These are phyloP conservation scores for Mola mola DNA, from an alignment of 2,113 vertebrate genomes.

Conservation along the genomic window DNA sequence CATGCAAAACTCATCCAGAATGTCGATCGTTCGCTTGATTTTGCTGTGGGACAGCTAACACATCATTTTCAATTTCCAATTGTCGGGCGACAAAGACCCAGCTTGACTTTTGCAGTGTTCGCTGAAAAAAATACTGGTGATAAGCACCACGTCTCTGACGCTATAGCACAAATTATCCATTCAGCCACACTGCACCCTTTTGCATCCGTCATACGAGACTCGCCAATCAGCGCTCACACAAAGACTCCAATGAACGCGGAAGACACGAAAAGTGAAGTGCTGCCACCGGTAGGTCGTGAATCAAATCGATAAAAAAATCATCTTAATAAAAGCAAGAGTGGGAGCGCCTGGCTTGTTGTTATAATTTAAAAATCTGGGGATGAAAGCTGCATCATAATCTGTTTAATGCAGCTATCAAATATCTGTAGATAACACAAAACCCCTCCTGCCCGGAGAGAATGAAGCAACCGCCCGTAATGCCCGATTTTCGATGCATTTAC, in stretches of 20 bases:
- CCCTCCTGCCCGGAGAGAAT: conserved; percentile 3
- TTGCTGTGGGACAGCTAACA: conserved; percentile 39
- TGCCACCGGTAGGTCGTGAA: conserved; percentile 33
- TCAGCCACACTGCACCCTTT: conserved; percentile 67
- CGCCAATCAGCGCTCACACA: conserved; percentile 37
- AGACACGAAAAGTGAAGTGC: conserved; percentile 22
- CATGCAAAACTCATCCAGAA: conserved; percentile 56
- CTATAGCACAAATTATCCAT: conserved; percentile 47
- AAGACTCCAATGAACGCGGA: conserved; percentile 16
- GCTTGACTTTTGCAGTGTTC: conserved; percentile 61
- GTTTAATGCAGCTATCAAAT: conserved; percentile 29
- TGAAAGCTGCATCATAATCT: conserved; percentile 16
- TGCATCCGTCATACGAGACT: conserved; percentile 45
- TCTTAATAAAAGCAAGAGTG: conserved; percentile 46
- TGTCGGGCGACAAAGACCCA: conserved; percentile 24
- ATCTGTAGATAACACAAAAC: neutral
- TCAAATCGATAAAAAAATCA: conserved; percentile 50
- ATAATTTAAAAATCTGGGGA: conserved; percentile 25
- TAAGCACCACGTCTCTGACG: conserved; percentile 63
- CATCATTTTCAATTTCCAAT: conserved; percentile 79
- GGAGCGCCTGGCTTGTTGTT: conserved; percentile 27
- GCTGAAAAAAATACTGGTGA: conserved; percentile 41
- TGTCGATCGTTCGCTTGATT: conserved; percentile 47
- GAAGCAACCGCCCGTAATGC: conserved; percentile 47
- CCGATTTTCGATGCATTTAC: conserved; percentile 40